Base-by-base conservation (phyloP, 64 coral and sea anemone species). In the Hydrozoanthus tunicans region DNA sequence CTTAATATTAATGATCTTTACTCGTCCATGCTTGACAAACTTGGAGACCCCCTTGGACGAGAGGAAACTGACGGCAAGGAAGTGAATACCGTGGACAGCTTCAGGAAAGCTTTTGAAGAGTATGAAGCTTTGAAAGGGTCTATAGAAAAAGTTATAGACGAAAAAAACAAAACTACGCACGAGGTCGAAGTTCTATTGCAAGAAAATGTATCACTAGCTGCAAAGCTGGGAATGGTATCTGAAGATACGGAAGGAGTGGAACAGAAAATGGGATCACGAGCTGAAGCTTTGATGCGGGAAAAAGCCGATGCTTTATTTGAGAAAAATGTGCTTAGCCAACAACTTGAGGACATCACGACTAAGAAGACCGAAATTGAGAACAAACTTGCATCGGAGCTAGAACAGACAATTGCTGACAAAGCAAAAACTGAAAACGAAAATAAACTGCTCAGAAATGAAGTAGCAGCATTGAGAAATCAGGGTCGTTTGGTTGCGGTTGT, bases 1-100 rank as follows among this genome's bases (percentile, higher is more conserved):
- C 25, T 0, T 79, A 78, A 80, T 8, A 61, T 90, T 79, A 90
- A 80, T 66, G 89, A 90, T 7, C 89, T 90, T 65, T 60, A 90
- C 12, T 17, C 9, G 3, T 66, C 80, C 59, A 60, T 79, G 32
- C 20, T 79, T 6, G 89, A 80, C 6, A 90, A 90, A 65, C 74
- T 90, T 52, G 5, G 58, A 78, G 64, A 64, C 65, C 5, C 5
- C 5, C 55, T 9, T 56, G 2, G 13, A 10, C 27, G 12, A 53
- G 82, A 66, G 11, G 89, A 90, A 65, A 90, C 51, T 64, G 89
- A 90, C 54, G 51, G 59, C 54, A 74, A 14, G 53, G 75, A 90
- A 63, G 76, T 79, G 15, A 59, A 62, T 52, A 4, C 24, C 17
- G n/a, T 56, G 59, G n/a, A 78, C 9, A 52, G 79, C 7, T 20